Percentiles rank a stretch among this genome's conserved stretches.
Evolutionary conservation across 64 coral and sea anemone genomes (phyloP).

Genomic region (Stylophora pistillata): DNA sequence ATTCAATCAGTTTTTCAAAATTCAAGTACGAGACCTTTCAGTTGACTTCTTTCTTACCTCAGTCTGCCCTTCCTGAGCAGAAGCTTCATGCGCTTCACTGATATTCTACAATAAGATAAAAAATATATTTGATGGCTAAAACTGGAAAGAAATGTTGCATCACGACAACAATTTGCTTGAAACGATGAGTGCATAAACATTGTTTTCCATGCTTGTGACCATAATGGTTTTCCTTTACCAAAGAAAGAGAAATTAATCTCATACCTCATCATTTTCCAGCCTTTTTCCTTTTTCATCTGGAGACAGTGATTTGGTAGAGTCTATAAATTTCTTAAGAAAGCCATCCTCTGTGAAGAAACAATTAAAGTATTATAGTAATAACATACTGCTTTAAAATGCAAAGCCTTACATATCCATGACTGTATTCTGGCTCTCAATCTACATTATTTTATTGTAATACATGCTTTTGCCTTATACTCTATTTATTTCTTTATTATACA

Average conservation of each 20-base stretch:
- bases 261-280: constrained; percentile 87
- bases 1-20: too few species aligned
- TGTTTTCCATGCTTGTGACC: background rate
- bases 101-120: constrained; percentile 48
- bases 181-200: background rate
- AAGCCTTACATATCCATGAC: too few species aligned
- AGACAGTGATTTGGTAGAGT: constrained; percentile 73
- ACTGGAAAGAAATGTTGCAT: too few species aligned
- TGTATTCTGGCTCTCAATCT: too few species aligned
- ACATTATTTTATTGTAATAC: too few species aligned
- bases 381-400: too few species aligned
- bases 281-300: constrained; percentile 75
- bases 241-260: background rate
- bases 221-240: background rate
- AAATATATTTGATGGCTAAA: background rate
- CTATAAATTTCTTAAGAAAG: constrained; percentile 84
- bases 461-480: too few species aligned
- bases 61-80: constrained; percentile 94
- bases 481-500: too few species aligned
- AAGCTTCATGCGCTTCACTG: constrained; percentile 70
- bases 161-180: background rate
- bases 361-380: background rate
- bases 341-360: constrained; percentile 62
- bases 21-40: background rate
- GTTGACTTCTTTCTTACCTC: constrained; percentile 41